Conservation (phyloP, 2,797 vertebrate genomes). For the Megalops cyprinoides region DNA sequence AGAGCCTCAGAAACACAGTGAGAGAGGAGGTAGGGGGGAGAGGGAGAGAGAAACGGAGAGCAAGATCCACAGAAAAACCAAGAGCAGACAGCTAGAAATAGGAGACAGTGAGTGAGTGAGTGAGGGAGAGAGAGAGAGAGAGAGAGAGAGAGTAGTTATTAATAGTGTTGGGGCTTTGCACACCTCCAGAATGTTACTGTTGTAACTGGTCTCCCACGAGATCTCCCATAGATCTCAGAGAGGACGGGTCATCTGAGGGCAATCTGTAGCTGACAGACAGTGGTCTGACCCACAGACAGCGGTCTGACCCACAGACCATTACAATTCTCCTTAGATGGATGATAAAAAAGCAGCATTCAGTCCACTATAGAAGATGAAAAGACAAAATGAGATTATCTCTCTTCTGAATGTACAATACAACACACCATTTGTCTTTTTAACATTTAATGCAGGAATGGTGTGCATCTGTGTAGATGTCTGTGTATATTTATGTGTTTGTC, state of each 20-base stretch:
- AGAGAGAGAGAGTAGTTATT: not conserved
- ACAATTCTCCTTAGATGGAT: not conserved
- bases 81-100: not conserved
- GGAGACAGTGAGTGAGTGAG: not conserved
- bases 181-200: too few relatives aligned
- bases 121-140: not conserved
- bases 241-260: too few relatives aligned
- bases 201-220: too few relatives aligned
- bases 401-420: not conserved
- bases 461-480: not conserved
- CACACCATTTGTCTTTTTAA: too few relatives aligned
- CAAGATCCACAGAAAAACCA: too few relatives aligned
- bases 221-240: too few relatives aligned
- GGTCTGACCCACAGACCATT: not conserved
- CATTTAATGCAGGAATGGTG: not conserved
- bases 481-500: too few relatives aligned
- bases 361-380: not conserved
- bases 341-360: too few relatives aligned
- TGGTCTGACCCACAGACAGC: too few relatives aligned
- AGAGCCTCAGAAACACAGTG: constrained; percentile 14
- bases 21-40: not conserved
- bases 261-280: too few relatives aligned
- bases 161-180: not conserved
- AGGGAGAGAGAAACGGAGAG: not conserved
- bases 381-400: not conserved